Conservation (phyloP, 2,797 vertebrate genomes). For the Phrynocephalus vlangalii region DNA sequence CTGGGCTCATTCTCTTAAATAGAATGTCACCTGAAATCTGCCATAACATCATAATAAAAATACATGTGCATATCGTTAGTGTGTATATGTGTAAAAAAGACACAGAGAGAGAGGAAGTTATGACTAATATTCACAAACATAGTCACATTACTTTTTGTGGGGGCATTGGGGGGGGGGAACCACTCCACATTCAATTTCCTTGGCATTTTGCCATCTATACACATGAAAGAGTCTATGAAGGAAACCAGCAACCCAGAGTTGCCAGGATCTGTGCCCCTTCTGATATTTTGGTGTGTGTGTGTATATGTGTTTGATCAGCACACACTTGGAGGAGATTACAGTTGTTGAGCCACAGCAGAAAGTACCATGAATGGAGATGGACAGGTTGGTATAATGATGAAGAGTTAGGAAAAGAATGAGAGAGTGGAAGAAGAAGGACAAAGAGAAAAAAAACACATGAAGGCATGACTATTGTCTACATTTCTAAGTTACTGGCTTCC, state of each 20-base stretch:
- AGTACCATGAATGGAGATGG: not conserved
- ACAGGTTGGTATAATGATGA: not conserved
- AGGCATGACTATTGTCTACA: not conserved
- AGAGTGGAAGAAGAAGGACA: not conserved
- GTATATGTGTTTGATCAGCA: not conserved
- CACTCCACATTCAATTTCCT: not conserved
- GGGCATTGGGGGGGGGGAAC: no score
- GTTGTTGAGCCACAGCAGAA: not conserved
- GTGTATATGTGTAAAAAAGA: not conserved
- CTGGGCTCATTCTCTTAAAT: no score
- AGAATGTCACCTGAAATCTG: not conserved
- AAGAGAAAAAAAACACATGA: not conserved
- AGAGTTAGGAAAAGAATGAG: not conserved
- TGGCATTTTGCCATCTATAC: not conserved
- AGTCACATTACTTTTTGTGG: not conserved
- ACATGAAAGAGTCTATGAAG: not conserved
- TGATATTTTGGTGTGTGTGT: not conserved
- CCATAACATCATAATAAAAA: not conserved
- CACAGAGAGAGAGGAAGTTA: no score
- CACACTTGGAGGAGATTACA: not conserved
- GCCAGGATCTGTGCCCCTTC: not conserved
- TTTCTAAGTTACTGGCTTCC: not conserved
- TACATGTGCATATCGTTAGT: not conserved
- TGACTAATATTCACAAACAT: no score
- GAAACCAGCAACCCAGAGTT: not conserved